phyloP scores from a whole-genome alignment of 2,888 invertebrate genomes.

The Lycaena phlaeas region DNA sequence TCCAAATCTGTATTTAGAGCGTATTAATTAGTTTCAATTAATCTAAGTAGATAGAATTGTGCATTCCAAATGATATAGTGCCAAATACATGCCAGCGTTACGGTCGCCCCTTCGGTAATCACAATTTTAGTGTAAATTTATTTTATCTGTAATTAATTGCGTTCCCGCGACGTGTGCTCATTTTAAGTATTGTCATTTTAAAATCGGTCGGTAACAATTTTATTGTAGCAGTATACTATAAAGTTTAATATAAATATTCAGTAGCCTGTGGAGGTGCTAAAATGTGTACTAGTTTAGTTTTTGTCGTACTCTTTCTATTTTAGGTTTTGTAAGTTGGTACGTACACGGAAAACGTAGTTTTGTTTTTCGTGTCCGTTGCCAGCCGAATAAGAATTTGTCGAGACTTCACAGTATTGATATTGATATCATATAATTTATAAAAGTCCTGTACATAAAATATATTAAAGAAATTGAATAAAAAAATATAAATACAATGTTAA shows the following conservation, averaged over 20 bases:
- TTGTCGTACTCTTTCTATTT: slow-evolving; percentile 41
- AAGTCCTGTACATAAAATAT: slow-evolving; percentile 69
- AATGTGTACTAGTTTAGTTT: slow-evolving; percentile 39
- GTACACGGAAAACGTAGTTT: slow-evolving; percentile 24
- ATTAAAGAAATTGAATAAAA: slow-evolving; percentile 62
- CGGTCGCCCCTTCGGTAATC: slow-evolving; percentile 43
- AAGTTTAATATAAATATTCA: slow-evolving; percentile 23
- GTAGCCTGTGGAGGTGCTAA: slow-evolving; percentile 66
- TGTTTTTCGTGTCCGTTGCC: slow-evolving; percentile 21
- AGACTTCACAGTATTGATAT: slow-evolving; percentile 69
- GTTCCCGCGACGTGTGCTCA: slow-evolving; percentile 38
- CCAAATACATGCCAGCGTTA: slow-evolving; percentile 51
- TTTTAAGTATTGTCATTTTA: slow-evolving; percentile 37
- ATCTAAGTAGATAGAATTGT: slow-evolving; percentile 52
- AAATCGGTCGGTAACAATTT: slow-evolving; percentile 32
- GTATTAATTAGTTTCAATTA: slow-evolving; percentile 30
- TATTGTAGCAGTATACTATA: slow-evolving; percentile 23
- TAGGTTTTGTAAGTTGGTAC: slow-evolving; percentile 28
- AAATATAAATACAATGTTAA: slow-evolving; percentile 71
- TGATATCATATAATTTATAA: slow-evolving; percentile 69
- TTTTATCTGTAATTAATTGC: slow-evolving; percentile 26
- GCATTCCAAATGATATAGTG: slow-evolving; percentile 67
- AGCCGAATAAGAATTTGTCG: slow-evolving; percentile 41
- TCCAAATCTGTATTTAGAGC: slow-evolving; percentile 18
- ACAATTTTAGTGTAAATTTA: slow-evolving; percentile 43